These are phyloP conservation scores for Wasmannia auropunctata DNA, from an alignment of 1,140 invertebrate species.

Conservation along the genomic window DNA sequence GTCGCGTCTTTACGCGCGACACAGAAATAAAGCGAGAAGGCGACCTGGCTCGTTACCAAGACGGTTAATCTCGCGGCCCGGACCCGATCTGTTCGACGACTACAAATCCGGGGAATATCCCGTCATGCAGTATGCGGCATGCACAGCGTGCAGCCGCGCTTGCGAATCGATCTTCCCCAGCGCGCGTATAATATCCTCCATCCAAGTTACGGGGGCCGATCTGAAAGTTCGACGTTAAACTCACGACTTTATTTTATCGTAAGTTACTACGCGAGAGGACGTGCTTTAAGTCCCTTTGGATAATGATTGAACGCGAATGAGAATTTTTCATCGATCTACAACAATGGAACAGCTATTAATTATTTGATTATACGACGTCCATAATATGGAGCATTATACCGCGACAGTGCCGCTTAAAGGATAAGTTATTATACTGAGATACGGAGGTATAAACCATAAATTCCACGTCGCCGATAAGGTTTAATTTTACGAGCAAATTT, in stretches of 20 bases:
- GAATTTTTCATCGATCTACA: background rate
- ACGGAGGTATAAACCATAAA: slow-evolving; percentile 2
- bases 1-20: slow-evolving; percentile 37
- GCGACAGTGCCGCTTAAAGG: background rate
- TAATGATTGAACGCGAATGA: slow-evolving; percentile 3
- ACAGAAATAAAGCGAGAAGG: slow-evolving; percentile 60
- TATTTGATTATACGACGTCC: background rate
- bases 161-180: slow-evolving; percentile 44
- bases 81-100: slow-evolving; percentile 33
- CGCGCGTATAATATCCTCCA: background rate
- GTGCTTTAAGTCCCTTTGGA: background rate
- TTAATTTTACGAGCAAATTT: slow-evolving; percentile 33
- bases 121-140: slow-evolving; percentile 28
- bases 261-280: background rate
- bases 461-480: slow-evolving; percentile 9
- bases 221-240: slow-evolving; percentile 23
- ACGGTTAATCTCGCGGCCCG: slow-evolving; percentile 54
- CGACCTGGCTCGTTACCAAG: slow-evolving; percentile 57
- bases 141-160: background rate
- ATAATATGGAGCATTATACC: slow-evolving; percentile 1
- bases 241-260: background rate
- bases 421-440: background rate
- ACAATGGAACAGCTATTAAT: slow-evolving; percentile 13
- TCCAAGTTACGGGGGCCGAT: background rate
- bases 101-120: slow-evolving; percentile 35